A percentile compares a stretch with the other conserved stretches of the same genome.
phyloP scores from a whole-genome alignment of 1,140 invertebrate genomes.

The Neodiprion virginianus region DNA sequence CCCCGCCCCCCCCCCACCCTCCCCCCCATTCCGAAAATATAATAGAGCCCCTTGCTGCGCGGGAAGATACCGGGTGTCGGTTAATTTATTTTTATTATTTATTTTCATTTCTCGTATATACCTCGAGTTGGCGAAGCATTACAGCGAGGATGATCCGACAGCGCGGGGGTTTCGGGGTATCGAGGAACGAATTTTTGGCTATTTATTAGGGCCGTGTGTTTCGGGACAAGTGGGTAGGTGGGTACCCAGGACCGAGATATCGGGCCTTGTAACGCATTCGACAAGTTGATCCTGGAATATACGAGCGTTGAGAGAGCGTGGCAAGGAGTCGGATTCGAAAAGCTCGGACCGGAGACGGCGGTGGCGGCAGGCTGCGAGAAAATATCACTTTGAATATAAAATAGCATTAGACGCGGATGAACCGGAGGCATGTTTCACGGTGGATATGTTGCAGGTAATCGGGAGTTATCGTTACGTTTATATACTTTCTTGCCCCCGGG shows the following conservation, averaged over 20 bases:
- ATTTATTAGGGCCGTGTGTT: too few relatives aligned
- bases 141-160: too few relatives aligned
- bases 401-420: neutral
- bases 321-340: neutral
- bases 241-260: constrained; percentile 12
- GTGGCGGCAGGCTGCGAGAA: neutral
- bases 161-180: too few relatives aligned
- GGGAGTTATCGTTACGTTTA: constrained; percentile 9
- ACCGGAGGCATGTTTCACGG: neutral
- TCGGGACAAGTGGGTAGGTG: neutral
- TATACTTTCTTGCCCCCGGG: neutral
- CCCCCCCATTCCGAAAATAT: neutral
- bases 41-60: neutral
- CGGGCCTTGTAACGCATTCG: constrained; percentile 22
- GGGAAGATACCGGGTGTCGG: neutral
- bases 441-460: neutral
- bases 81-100: neutral
- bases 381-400: constrained; percentile 1
- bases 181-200: too few relatives aligned
- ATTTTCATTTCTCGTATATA: neutral
- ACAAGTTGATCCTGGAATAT: constrained; percentile 31
- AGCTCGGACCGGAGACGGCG: neutral
- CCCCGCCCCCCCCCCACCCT: neutral
- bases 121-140: too few relatives aligned
- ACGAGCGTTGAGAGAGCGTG: constrained; percentile 17